A percentile compares a stretch with the other conserved stretches of the same genome.
Conservation (phyloP, 1,140 invertebrate genomes). For the Apis dorsata region DNA sequence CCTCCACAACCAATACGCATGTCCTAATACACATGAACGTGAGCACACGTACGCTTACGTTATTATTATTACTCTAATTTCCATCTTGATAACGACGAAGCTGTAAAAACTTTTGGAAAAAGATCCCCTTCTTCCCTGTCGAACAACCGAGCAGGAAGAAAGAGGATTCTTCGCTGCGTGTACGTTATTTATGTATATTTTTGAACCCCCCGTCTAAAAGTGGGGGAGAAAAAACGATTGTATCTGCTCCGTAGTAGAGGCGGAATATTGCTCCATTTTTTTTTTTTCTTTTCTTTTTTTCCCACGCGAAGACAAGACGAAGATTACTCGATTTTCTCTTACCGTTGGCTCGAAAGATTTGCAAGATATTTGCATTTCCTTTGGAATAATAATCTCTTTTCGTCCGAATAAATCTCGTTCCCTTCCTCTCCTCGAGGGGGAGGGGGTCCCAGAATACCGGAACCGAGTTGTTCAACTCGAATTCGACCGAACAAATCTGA, state of each 20-base stretch:
- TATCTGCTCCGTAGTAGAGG: not conserved
- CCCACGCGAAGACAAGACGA: not conserved
- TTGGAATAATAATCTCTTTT: not conserved
- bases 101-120: constrained; percentile 67
- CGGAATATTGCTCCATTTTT: not conserved
- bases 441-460: no score
- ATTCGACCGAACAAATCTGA: no score
- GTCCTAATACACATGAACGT: not conserved
- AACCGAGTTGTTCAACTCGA: no score
- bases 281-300: not conserved
- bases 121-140: not conserved
- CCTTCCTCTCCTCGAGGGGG: not conserved
- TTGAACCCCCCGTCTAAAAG: not conserved
- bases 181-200: not conserved
- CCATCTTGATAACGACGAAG: constrained; percentile 54
- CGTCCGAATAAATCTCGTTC: not conserved
- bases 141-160: not conserved
- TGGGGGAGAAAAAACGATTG: not conserved
- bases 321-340: not conserved
- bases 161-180: constrained; percentile 1
- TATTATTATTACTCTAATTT: constrained; percentile 48
- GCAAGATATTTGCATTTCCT: not conserved
- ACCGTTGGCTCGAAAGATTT: not conserved
- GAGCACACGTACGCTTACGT: not conserved
- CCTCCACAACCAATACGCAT: not conserved